Evolutionary conservation across 2,113 vertebrate genomes (phyloP).

Genomic region (Pseudois nayaur): DNA sequence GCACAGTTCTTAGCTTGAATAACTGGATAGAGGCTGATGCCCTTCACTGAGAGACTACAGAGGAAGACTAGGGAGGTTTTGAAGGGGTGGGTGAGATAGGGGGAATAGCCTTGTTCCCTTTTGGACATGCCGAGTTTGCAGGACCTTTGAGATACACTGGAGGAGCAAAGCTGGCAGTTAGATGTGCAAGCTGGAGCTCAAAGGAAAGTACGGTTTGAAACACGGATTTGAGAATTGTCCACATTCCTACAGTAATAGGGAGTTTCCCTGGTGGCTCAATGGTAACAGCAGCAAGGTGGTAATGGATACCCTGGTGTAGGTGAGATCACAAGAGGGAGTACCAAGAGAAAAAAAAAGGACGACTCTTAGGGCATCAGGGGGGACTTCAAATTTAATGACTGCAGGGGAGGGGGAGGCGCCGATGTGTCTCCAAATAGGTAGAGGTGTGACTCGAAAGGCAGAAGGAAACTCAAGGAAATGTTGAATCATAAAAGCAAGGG

Average conservation of each 20-base stretch:
- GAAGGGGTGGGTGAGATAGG: background rate
- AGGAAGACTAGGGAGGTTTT: background rate
- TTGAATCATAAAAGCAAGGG: background rate
- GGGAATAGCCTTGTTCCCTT: background rate
- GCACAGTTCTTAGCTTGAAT: background rate
- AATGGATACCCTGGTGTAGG: background rate
- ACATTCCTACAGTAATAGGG: background rate
- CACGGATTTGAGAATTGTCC: background rate
- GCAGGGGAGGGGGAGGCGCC: rapidly evolving
- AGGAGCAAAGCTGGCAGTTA: background rate
- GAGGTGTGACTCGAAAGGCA: background rate
- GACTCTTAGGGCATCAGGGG: background rate
- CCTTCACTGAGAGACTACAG: background rate
- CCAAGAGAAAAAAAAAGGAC: background rate
- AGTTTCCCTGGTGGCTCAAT: background rate
- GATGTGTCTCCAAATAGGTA: background rate
- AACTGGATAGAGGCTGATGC: background rate
- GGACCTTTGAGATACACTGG: background rate
- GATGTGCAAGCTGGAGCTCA: background rate
- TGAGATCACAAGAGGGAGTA: background rate
- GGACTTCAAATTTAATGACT: background rate
- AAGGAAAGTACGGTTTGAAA: background rate
- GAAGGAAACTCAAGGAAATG: background rate
- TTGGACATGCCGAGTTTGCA: background rate
- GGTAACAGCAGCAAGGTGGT: background rate